Evolutionary conservation across 2,113 vertebrate species (phyloP).

Genomic region (Potamarius usumacintae): DNA sequence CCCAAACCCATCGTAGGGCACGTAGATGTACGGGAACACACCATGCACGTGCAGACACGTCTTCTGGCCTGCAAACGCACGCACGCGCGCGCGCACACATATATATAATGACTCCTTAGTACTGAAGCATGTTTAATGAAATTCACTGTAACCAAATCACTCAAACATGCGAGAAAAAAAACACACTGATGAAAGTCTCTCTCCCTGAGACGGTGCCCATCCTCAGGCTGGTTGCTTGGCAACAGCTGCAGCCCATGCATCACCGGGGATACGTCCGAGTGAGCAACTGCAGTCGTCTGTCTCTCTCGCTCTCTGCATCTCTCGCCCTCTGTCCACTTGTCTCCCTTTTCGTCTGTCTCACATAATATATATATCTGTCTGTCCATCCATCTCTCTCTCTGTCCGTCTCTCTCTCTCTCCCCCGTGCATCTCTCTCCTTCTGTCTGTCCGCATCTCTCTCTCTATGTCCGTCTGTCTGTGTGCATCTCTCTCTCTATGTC

Average conservation of each 20-base stretch:
- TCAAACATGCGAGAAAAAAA: constrained; percentile 32
- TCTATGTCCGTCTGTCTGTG: no score
- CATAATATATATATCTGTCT: no score
- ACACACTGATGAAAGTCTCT: not conserved
- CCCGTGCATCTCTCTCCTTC: no score
- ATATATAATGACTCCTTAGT: not conserved
- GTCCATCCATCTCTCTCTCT: no score
- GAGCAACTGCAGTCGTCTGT: not conserved
- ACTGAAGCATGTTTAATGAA: not conserved
- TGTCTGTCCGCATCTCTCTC: no score
- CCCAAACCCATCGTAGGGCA: constrained; percentile 86
- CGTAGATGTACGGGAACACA: constrained; percentile 93
- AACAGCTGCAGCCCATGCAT: constrained; percentile 14
- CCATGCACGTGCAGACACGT: constrained; percentile 97
- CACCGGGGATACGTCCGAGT: not conserved
- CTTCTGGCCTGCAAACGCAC: constrained; percentile 84
- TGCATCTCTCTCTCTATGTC: no score
- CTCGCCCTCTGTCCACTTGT: no score
- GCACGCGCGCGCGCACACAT: constrained; percentile 19
- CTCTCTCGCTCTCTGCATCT: not conserved
- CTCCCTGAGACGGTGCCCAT: not conserved
- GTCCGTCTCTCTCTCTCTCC: not conserved
- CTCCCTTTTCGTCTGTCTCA: no score
- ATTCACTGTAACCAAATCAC: not conserved
- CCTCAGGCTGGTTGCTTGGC: constrained; percentile 6